Percentiles rank a stretch among this genome's conserved stretches.
These are phyloP conservation scores for Megaceryle torquata DNA, from an alignment of 2,113 vertebrate genomes.

Conservation along the genomic window DNA sequence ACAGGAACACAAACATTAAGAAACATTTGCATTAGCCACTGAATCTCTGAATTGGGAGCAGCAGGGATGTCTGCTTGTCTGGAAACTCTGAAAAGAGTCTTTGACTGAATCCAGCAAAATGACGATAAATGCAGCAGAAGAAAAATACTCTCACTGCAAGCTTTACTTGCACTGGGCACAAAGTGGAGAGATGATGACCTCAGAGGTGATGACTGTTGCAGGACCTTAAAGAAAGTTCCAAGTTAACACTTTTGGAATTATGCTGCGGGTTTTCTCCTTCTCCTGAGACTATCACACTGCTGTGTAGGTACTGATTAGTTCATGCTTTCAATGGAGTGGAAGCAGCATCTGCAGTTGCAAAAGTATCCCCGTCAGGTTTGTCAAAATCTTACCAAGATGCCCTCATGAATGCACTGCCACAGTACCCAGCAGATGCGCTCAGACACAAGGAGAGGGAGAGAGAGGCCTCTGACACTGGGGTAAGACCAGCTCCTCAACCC, in stretches of 20 bases:
- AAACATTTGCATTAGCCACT: slow-evolving; percentile 46
- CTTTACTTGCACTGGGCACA: background rate
- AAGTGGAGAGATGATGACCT: background rate
- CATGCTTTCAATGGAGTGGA: background rate
- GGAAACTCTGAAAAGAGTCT: slow-evolving; percentile 48
- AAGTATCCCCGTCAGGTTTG: background rate
- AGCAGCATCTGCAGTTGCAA: background rate
- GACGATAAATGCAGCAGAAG: background rate
- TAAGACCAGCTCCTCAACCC: background rate
- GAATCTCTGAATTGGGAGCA: slow-evolving; percentile 35
- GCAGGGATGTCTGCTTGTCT: slow-evolving; percentile 47
- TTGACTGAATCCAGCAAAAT: slow-evolving; percentile 1
- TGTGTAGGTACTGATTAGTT: background rate
- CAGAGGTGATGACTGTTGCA: background rate
- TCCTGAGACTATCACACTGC: background rate
- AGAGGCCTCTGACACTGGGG: background rate
- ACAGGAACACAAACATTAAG: slow-evolving; percentile 51
- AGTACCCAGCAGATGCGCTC: background rate
- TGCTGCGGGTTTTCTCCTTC: background rate
- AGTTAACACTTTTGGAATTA: background rate
- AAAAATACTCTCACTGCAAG: background rate
- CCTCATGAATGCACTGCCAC: background rate
- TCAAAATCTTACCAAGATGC: background rate
- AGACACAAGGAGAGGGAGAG: background rate
- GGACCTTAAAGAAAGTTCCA: background rate